Percentiles rank a stretch among this genome's conserved stretches.
Evolutionary conservation across 1,140 invertebrate species (phyloP).

Genomic region (Ceratitis capitata): DNA sequence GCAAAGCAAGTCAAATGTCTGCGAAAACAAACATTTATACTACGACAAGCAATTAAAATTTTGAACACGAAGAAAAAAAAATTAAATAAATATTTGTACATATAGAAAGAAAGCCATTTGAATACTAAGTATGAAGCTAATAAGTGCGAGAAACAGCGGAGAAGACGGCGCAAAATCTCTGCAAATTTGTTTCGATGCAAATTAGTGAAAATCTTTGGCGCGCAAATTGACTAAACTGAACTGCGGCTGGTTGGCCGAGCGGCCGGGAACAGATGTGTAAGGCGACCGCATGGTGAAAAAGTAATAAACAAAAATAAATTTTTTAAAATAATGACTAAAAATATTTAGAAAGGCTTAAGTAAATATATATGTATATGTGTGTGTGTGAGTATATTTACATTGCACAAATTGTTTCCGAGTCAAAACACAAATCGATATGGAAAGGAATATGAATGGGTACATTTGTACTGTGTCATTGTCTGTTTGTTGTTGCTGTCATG

Average conservation of each 20-base stretch:
- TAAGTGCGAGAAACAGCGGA: background rate
- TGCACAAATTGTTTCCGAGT: too few relatives aligned
- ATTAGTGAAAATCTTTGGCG: background rate
- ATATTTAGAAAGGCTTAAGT: background rate
- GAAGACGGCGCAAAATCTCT: background rate
- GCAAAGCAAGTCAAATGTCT: background rate
- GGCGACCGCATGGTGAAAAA: background rate
- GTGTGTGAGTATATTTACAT: too few relatives aligned
- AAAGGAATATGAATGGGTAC: background rate
- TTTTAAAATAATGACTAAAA: background rate
- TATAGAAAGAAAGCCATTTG: background rate
- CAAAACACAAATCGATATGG: background rate
- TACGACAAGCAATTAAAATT: background rate
- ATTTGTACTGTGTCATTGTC: background rate
- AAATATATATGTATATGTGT: background rate
- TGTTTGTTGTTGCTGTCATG: background rate
- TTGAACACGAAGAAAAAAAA: too few relatives aligned
- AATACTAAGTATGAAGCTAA: background rate
- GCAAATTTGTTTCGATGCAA: background rate
- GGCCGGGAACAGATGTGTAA: background rate
- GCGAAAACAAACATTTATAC: background rate
- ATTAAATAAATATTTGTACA: too few relatives aligned
- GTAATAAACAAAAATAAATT: background rate
- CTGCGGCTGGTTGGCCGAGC: background rate
- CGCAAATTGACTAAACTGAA: background rate